Evolutionary conservation across 2,113 vertebrate genomes (phyloP), one percentile per base, ranked within the genome.

Genomic region (Verasper variegatus): DNA sequence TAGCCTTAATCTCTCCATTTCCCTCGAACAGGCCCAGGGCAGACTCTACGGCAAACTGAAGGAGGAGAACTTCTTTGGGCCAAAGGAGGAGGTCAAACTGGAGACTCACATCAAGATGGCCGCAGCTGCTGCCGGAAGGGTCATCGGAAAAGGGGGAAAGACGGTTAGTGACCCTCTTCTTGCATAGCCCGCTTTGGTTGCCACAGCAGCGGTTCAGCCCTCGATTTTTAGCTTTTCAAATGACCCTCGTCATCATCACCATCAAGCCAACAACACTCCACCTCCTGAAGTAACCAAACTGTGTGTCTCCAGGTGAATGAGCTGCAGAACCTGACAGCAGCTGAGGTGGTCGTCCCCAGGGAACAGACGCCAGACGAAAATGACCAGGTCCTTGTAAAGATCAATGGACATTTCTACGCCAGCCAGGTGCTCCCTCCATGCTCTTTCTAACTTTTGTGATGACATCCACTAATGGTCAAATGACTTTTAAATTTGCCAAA

Each of bases 321-420:
- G 87, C 92, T 99, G 72, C 97, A 99, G 91, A 98, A 98, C 88
- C 92, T 99, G 86, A 98, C 97, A 0, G 97, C 97, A 0, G 97
- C 97, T 0, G 97, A 99, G 88, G 97, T 99, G 80, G 97, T 98
- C 67, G 97, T 99, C 27, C 97, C 97, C 0, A 92, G 97, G 84
- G 97, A 99, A 37, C 97, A 98, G 93, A 97, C 96, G 0, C 97
- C 97, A 0, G 97, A 98, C 17, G 97, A 99, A 89, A 96, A 98
- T 0, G 96, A 98, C 86, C 97, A 98, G 89, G 97, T 98, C 88
- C 96, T 98, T 0, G 97, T 99, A 68, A 98, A 98, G 93, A 99
- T 99, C 93, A 97, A 96, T 0, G 97, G 97, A 87, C 97, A 99
- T 89, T 99, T 99, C 94, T 99, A 97, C 2, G 97, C 97, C 87